These are phyloP conservation scores for Hemichromis elongatus DNA, from an alignment of 2,113 vertebrate species.

Conservation along the genomic window DNA sequence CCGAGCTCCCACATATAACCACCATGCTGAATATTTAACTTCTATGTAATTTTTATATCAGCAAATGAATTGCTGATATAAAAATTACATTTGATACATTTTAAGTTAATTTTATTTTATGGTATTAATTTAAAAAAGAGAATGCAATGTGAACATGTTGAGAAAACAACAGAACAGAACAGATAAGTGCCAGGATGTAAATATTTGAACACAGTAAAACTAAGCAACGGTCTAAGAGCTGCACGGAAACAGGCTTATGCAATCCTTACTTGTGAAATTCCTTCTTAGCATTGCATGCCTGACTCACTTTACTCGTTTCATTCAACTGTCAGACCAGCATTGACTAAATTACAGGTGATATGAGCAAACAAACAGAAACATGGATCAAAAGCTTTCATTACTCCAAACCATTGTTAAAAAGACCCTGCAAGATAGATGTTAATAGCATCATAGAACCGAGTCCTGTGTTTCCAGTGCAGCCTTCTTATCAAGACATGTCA, in stretches of 20 bases:
- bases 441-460: neutral
- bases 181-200: neutral
- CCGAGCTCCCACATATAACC: neutral
- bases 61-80: neutral
- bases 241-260: neutral
- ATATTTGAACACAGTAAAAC: neutral
- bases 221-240: neutral
- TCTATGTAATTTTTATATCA: neutral
- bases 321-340: neutral
- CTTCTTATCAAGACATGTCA: slow-evolving; percentile 55
- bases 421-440: neutral
- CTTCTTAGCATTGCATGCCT: neutral
- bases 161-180: neutral
- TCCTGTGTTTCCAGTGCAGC: slow-evolving; percentile 13
- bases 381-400: neutral
- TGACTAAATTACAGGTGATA: neutral
- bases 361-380: neutral
- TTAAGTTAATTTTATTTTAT: neutral
- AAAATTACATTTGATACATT: no score
- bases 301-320: neutral
- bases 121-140: neutral
- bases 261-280: neutral
- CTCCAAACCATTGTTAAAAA: neutral
- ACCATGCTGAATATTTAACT: neutral
- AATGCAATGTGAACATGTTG: neutral